These are phyloP conservation scores for Sus scrofa DNA, from an alignment of 2,113 vertebrate genomes.

Conservation along the genomic window DNA sequence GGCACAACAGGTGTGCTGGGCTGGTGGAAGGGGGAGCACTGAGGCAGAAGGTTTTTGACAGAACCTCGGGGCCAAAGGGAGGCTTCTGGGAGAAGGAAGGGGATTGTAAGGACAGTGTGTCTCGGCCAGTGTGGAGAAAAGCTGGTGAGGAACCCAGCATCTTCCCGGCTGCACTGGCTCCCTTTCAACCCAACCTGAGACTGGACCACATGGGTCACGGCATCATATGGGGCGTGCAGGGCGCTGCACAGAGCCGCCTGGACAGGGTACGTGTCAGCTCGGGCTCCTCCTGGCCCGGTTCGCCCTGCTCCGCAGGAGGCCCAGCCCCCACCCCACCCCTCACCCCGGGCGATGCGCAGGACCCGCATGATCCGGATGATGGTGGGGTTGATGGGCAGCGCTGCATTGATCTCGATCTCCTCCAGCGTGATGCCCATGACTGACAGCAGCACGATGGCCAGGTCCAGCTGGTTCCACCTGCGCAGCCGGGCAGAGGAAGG, in stretches of 20 bases:
- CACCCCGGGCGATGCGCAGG: slow-evolving; percentile 96
- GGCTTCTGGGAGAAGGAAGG: background rate
- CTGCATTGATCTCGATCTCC: slow-evolving; percentile 98
- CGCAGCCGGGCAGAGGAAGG: background rate
- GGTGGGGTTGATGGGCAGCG: slow-evolving; percentile 98
- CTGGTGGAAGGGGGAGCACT: background rate
- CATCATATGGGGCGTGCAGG: accelerated
- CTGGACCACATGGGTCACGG: background rate
- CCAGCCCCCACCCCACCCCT: background rate
- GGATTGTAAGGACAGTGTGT: accelerated
- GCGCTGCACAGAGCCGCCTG: background rate
- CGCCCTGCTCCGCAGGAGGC: background rate
- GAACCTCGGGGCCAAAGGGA: background rate
- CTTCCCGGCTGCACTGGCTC: background rate
- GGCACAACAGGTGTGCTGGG: background rate
- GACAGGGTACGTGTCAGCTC: accelerated
- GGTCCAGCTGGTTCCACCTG: slow-evolving; percentile 98
- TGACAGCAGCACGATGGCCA: slow-evolving; percentile 97
- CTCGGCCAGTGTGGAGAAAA: background rate
- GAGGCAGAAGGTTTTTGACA: background rate
- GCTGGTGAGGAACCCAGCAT: background rate
- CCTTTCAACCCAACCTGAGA: background rate
- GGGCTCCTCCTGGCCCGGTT: background rate
- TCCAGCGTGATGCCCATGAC: slow-evolving; percentile 98
- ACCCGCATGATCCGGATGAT: slow-evolving; percentile 99